phyloP scores from a whole-genome alignment of 1,140 invertebrate genomes.

The Psix sp. region DNA sequence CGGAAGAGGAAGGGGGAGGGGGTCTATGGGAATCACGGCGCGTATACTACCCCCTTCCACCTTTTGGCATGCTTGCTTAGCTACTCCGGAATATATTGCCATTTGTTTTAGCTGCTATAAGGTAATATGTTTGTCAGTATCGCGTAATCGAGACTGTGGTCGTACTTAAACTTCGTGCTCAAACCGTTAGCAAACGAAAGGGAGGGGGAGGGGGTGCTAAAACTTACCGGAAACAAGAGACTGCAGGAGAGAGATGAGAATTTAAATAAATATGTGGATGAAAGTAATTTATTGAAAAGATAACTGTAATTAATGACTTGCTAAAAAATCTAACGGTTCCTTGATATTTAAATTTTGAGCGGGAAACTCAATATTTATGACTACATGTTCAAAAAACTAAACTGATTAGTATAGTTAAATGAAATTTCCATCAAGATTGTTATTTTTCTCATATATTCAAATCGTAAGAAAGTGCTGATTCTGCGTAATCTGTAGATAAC shows the following conservation, averaged over 20 bases:
- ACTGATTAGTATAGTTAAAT: too few species aligned
- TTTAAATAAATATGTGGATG: neutral
- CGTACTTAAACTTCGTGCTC: slow-evolving; percentile 42
- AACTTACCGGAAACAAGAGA: slow-evolving; percentile 31
- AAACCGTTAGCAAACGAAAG: slow-evolving; percentile 21
- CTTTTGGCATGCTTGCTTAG: slow-evolving; percentile 21
- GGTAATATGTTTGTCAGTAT: slow-evolving; percentile 67
- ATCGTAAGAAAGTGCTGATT: too few species aligned
- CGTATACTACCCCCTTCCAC: slow-evolving; percentile 17
- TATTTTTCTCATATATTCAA: too few species aligned
- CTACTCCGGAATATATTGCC: slow-evolving; percentile 64
- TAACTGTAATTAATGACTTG: neutral
- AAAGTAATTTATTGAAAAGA: neutral
- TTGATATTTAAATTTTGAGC: too few species aligned
- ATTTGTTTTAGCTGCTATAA: slow-evolving; percentile 66
- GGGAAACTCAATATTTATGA: too few species aligned
- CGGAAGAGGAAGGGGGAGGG: slow-evolving; percentile 1
- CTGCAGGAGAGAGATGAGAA: neutral
- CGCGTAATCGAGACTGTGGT: slow-evolving; percentile 60
- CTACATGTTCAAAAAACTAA: too few species aligned
- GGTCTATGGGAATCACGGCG: slow-evolving; percentile 60
- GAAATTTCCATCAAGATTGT: too few species aligned
- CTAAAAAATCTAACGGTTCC: neutral
- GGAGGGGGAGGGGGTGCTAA: slow-evolving; percentile 17
- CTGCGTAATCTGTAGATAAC: too few species aligned